phyloP scores from a whole-genome alignment of 2,888 invertebrate species.

The Synanthedon tipuliformis region DNA sequence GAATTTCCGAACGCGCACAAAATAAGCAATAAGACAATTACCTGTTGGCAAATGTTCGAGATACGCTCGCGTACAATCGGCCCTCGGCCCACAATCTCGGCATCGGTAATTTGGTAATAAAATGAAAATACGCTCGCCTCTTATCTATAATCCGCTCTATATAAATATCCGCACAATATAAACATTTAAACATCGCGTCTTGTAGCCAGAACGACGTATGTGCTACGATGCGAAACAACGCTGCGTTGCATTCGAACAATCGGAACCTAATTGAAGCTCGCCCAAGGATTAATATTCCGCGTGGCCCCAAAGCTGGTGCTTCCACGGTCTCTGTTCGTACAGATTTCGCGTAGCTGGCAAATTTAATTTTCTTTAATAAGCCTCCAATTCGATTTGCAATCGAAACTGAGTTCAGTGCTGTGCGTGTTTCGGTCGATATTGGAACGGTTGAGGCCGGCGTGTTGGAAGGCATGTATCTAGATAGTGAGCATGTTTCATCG shows the following conservation, averaged over 20 bases:
- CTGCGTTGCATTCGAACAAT: background rate
- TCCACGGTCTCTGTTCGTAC: slow-evolving; percentile 46
- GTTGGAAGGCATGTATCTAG: slow-evolving; percentile 62
- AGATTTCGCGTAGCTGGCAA: slow-evolving; percentile 58
- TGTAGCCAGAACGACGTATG: slow-evolving; percentile 19
- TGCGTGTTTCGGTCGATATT: slow-evolving; percentile 2
- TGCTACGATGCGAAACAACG: background rate
- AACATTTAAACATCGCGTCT: slow-evolving; percentile 30
- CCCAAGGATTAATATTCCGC: slow-evolving; percentile 35
- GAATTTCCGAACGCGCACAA: slow-evolving; percentile 28
- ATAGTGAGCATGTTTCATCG: slow-evolving; percentile 62
- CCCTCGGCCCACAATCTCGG: slow-evolving; percentile 40
- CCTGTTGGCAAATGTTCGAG: slow-evolving; percentile 58
- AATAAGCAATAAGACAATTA: slow-evolving; percentile 53
- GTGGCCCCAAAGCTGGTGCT: slow-evolving; percentile 19
- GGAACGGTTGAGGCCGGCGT: slow-evolving; percentile 15
- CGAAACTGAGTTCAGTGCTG: slow-evolving; percentile 1
- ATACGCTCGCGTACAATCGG: slow-evolving; percentile 49
- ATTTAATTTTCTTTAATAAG: slow-evolving; percentile 70
- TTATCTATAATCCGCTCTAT: slow-evolving; percentile 65
- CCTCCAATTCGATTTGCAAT: slow-evolving; percentile 10
- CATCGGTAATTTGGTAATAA: slow-evolving; percentile 72
- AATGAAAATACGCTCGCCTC: slow-evolving; percentile 65
- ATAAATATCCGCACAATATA: slow-evolving; percentile 60
- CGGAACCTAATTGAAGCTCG: slow-evolving; percentile 17